These are phyloP conservation scores for Matsumyia berberina DNA, from an alignment of 2,888 invertebrate genomes.

Conservation along the genomic window DNA sequence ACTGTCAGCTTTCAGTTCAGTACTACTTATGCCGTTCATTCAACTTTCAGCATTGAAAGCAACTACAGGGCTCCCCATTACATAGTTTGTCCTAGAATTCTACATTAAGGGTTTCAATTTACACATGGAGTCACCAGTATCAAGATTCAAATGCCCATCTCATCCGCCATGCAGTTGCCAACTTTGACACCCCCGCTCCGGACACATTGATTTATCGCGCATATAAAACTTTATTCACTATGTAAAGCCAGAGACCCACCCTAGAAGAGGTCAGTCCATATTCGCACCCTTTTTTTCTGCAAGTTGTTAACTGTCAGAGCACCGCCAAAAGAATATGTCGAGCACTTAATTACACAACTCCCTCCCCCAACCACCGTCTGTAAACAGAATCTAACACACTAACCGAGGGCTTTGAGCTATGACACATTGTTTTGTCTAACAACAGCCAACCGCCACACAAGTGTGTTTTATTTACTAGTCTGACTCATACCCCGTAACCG, in stretches of 20 bases:
- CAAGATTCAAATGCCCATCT: neutral
- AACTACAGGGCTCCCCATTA: too few relatives aligned
- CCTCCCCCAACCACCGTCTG: slow-evolving; percentile 6
- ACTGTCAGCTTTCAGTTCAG: too few relatives aligned
- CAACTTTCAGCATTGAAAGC: too few relatives aligned
- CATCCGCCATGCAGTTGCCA: slow-evolving; percentile 22
- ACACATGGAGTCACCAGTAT: neutral
- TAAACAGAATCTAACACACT: slow-evolving; percentile 1
- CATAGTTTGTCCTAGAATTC: too few relatives aligned
- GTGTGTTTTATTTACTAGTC: slow-evolving; percentile 5
- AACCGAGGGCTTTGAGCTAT: slow-evolving; percentile 29
- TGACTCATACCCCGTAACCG: slow-evolving; percentile 53
- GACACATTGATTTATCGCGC: slow-evolving; percentile 38
- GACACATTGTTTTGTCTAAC: slow-evolving; percentile 56
- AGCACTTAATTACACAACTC: slow-evolving; percentile 55
- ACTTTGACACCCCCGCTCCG: slow-evolving; percentile 7
- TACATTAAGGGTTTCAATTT: neutral
- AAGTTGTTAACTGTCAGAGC: slow-evolving; percentile 28
- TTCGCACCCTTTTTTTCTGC: slow-evolving; percentile 64
- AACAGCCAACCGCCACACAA: neutral
- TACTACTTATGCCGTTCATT: too few relatives aligned
- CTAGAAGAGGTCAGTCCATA: slow-evolving; percentile 17
- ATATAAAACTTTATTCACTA: slow-evolving; percentile 19
- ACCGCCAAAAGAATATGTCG: slow-evolving; percentile 39
- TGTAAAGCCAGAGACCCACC: neutral